Conservation (phyloP, 2,113 vertebrate species). For the Paramormyrops kingsleyae region DNA sequence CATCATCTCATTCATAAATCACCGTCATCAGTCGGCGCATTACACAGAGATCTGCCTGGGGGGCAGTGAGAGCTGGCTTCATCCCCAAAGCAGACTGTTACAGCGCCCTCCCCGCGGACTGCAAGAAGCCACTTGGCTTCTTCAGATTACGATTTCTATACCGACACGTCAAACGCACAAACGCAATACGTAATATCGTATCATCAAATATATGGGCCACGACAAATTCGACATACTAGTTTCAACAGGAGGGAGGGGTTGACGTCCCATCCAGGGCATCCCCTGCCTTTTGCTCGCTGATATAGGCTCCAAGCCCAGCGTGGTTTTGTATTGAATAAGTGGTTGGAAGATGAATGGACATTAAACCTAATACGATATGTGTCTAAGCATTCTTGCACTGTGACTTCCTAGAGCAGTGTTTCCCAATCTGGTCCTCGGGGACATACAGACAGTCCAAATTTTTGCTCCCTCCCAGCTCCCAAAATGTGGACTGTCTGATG, state of each 20-base stretch:
- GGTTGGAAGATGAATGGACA: neutral
- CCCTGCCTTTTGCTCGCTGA: neutral
- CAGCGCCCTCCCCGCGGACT: neutral
- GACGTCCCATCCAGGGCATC: neutral
- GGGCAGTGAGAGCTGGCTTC: neutral
- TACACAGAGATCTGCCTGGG: neutral
- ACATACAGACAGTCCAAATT: neutral
- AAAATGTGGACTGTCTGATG: neutral
- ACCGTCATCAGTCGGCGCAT: neutral
- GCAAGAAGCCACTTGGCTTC: neutral
- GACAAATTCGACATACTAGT: neutral
- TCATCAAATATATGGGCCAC: neutral
- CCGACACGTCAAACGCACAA: neutral
- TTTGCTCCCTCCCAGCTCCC: neutral
- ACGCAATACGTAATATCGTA: neutral
- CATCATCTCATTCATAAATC: neutral
- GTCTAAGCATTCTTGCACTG: neutral
- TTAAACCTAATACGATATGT: neutral
- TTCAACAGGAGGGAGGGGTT: neutral
- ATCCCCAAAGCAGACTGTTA: neutral
- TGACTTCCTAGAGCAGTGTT: neutral
- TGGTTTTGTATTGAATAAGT: neutral
- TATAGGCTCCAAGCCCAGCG: neutral
- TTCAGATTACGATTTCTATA: neutral
- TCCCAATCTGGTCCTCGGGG: neutral